A percentile compares a stretch with the other conserved stretches of the same genome.
These are phyloP conservation scores for Ochropleura leucogaster DNA, from an alignment of 2,888 invertebrate species.

Conservation along the genomic window DNA sequence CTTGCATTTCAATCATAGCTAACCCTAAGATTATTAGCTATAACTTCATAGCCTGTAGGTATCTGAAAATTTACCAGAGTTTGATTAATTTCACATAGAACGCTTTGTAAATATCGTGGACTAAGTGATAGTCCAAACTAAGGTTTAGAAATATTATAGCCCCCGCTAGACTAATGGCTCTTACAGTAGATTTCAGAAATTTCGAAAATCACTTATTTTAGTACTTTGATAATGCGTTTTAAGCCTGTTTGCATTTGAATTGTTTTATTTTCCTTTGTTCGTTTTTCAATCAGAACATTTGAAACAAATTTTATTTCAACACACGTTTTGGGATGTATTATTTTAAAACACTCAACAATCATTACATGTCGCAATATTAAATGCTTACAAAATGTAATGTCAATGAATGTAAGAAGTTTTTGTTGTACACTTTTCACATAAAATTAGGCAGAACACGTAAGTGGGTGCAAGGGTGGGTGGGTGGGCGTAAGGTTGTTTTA, in stretches of 20 bases:
- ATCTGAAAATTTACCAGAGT: not conserved
- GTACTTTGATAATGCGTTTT: not conserved
- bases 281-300: not conserved
- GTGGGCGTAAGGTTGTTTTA: not conserved
- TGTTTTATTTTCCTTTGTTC: not conserved
- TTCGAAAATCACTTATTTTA: not conserved
- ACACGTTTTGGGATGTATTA: constrained; percentile 17
- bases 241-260: not conserved
- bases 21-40: not conserved
- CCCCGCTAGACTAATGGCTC: not conserved
- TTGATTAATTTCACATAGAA: not conserved
- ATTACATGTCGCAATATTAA: constrained; percentile 43
- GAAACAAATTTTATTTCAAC: constrained; percentile 37
- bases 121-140: not conserved
- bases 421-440: constrained; percentile 17
- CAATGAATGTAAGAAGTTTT: constrained; percentile 17
- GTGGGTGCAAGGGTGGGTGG: not conserved
- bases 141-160: not conserved
- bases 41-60: constrained; percentile 9
- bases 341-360: constrained; percentile 41
- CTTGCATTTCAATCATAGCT: constrained; percentile 1
- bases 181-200: not conserved
- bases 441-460: not conserved
- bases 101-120: not conserved
- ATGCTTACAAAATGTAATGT: constrained; percentile 26